Evolutionary conservation across 2,797 vertebrate species (phyloP), one percentile per base, ranked within the genome.

Genomic region (Rallus crepitans): DNA sequence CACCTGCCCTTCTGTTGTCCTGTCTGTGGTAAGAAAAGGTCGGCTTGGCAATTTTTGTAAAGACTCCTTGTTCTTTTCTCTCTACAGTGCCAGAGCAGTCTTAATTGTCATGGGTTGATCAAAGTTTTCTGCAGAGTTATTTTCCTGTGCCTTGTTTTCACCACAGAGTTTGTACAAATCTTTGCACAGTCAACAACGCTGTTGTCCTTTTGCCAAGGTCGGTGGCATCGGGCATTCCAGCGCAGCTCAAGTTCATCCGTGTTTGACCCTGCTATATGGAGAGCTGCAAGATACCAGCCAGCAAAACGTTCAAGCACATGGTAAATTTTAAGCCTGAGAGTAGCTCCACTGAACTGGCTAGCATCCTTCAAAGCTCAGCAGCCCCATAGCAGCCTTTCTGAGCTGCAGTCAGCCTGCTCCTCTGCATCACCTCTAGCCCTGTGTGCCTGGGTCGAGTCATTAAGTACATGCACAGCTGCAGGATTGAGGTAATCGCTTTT

Each of bases 251-350:
- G 14, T 45, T 87, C 21, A 15, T 45, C 40, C 1, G 21, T 52
- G 11, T 35, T 70, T 75, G 37, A 39, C n/a, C 52, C 25, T 1
- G 2, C n/a, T 18, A 39, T 39, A 56, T 14, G 30, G n/a, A 89
- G 25, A 65, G 11, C 27, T n/a, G 25, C 0, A 0, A 75, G 37
- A 27, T 20, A 52, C 5, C 10, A 56, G n/a, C 19, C 42, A 37
- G n/a, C 30, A 52, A 69, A 83, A 75, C 27, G 18, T 52, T 69
- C 14, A 52, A 60, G 40, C 21, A 40, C 15, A 15, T 5, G 8
- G 25, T n/a, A 35, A 15, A 31, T 77, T 63, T 78, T 69, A 33
- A 64, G 55, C 8, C 31, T 5, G 21, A 57, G 28, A 55, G 35
- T 9, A 72, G 31, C 27, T n/a, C 15, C 31, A 13, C 12, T 12